Percentiles rank a stretch among this genome's conserved stretches.
Conservation (phyloP, 2,888 invertebrate species). For the Copidosoma aretas region DNA sequence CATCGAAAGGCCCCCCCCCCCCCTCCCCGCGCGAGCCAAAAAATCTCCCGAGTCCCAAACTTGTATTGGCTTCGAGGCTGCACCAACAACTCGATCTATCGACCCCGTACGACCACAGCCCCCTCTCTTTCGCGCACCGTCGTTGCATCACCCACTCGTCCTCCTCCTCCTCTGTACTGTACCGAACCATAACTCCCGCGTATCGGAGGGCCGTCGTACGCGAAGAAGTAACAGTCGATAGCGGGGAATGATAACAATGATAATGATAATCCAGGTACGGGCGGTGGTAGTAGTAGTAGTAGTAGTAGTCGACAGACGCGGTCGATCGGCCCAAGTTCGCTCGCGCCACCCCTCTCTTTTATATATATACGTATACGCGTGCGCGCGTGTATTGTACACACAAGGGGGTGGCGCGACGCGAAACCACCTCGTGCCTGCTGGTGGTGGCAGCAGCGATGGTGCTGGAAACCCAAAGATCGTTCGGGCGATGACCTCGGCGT, state of each 20-base stretch:
- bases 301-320: not conserved
- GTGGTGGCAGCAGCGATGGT: conserved; percentile 31
- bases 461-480: conserved; percentile 59
- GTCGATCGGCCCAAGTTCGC: conserved; percentile 35
- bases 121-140: no score
- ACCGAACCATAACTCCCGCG: no score
- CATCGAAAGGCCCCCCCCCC: no score
- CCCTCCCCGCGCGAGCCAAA: no score
- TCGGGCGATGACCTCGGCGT: conserved; percentile 58
- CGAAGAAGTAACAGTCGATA: not conserved
- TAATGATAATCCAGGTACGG: conserved; percentile 6
- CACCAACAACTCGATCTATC: no score
- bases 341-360: conserved; percentile 20
- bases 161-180: no score
- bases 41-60: no score
- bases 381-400: conserved; percentile 10
- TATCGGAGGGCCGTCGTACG: not conserved
- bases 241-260: not conserved
- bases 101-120: no score
- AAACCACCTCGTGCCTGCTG: not conserved
- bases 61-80: no score
- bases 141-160: no score
- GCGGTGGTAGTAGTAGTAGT: not conserved
- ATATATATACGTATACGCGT: not conserved
- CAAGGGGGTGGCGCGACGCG: not conserved